A percentile compares a stretch with the other conserved stretches of the same genome.
Evolutionary conservation across 1,140 invertebrate genomes (phyloP).

Genomic region (Meloidogyne exigua): DNA sequence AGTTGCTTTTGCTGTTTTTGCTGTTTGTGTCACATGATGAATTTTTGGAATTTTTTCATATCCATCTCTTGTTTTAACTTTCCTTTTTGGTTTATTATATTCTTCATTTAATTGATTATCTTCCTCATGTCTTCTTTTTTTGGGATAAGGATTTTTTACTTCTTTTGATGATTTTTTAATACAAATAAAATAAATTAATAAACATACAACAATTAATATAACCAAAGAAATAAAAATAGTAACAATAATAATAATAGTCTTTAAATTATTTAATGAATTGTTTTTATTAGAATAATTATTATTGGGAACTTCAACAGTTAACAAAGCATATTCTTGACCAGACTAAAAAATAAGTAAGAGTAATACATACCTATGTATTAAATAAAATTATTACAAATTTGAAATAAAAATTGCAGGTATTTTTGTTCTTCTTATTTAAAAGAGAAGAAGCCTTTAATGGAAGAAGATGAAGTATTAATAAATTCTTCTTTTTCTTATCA

Average conservation of each 20-base stretch:
- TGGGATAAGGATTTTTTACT: background rate
- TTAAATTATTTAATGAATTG: background rate
- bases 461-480: background rate
- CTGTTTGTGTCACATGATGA: too few species aligned
- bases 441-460: background rate
- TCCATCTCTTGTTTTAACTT: background rate
- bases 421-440: background rate
- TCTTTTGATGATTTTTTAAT: background rate
- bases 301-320: background rate
- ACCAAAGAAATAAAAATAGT: too few species aligned
- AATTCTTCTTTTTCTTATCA: background rate
- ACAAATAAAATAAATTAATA: background rate
- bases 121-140: background rate
- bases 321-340: background rate
- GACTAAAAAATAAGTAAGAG: background rate
- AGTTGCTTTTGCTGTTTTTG: too few species aligned
- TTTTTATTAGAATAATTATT: too few species aligned
- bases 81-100: background rate
- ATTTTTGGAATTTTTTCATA: background rate
- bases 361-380: background rate
- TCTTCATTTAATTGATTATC: background rate
- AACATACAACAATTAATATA: background rate
- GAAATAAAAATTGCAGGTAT: background rate
- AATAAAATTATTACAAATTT: background rate
- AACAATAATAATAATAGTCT: background rate